Conservation (phyloP, 1,140 invertebrate species). For the Temnothorax nylanderi region DNA sequence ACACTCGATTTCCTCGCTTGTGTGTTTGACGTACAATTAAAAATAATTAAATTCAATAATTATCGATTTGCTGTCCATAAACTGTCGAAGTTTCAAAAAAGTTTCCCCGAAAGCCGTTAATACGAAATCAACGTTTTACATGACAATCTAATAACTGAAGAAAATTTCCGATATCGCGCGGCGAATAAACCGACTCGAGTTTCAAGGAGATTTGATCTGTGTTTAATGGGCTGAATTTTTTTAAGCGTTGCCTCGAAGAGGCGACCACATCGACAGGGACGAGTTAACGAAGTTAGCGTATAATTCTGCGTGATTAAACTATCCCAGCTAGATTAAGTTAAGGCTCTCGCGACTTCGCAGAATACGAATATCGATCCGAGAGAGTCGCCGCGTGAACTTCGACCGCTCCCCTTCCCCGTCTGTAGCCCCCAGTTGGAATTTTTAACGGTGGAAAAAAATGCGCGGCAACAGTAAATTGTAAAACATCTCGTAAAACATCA, state of each 20-base stretch:
- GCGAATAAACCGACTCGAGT: neutral
- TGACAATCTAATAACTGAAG: neutral
- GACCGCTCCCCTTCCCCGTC: neutral
- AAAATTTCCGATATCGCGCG: neutral
- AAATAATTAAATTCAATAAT: neutral
- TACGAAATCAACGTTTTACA: neutral
- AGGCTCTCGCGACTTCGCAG: slow-evolving; percentile 20
- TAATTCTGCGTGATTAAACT: slow-evolving; percentile 54
- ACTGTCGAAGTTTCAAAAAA: neutral
- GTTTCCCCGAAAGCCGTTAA: neutral
- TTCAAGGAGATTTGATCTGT: neutral
- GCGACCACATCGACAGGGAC: neutral
- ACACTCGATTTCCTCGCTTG: neutral
- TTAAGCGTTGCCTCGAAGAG: neutral
- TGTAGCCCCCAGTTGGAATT: neutral
- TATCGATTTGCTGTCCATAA: neutral
- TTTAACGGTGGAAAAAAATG: slow-evolving; percentile 30
- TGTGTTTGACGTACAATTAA: neutral
- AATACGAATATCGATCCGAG: slow-evolving; percentile 52
- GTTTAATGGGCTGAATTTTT: neutral
- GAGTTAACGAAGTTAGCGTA: slow-evolving; percentile 31
- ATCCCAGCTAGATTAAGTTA: slow-evolving; percentile 52
- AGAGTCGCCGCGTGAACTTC: slow-evolving; percentile 9
- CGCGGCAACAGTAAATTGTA: neutral
- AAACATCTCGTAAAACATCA: neutral